A percentile compares a stretch with the other conserved stretches of the same genome.
phyloP scores from a whole-genome alignment of 2,888 invertebrate species.

The Pandemis heparana region DNA sequence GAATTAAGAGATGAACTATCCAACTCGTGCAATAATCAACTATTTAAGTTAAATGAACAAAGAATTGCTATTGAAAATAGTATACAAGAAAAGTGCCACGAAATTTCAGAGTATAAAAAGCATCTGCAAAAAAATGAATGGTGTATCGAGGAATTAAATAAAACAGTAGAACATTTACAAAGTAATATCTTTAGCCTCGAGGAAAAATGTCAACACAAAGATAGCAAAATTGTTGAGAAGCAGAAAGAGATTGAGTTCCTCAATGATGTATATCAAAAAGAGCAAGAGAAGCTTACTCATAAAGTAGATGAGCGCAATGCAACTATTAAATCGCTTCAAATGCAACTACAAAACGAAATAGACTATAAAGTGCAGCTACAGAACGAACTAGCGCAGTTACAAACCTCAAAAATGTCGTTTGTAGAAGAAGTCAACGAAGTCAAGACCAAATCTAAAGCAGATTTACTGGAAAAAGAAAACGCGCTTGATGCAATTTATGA shows the following conservation, averaged over 20 bases:
- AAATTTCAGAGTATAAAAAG: slow-evolving; percentile 56
- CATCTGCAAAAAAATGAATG: slow-evolving; percentile 54
- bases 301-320: slow-evolving; percentile 65
- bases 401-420: slow-evolving; percentile 19
- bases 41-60: slow-evolving; percentile 45
- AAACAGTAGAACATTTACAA: slow-evolving; percentile 58
- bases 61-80: slow-evolving; percentile 37
- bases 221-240: slow-evolving; percentile 58
- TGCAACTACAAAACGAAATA: slow-evolving; percentile 67
- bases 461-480: slow-evolving; percentile 55
- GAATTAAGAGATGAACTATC: slow-evolving; percentile 42
- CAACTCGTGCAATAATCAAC: slow-evolving; percentile 40
- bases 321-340: slow-evolving; percentile 60
- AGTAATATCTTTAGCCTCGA: slow-evolving; percentile 51
- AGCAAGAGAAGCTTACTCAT: slow-evolving; percentile 57
- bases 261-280: slow-evolving; percentile 54
- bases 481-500: slow-evolving; percentile 55
- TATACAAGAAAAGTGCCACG: slow-evolving; percentile 47
- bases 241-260: slow-evolving; percentile 60
- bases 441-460: slow-evolving; percentile 49
- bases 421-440: slow-evolving; percentile 21
- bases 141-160: slow-evolving; percentile 56
- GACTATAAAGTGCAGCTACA: slow-evolving; percentile 62
- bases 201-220: slow-evolving; percentile 52
- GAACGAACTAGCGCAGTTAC: slow-evolving; percentile 51